Evolutionary conservation across 2,797 vertebrate genomes (phyloP).

Genomic region (Amazonetta brasiliensis): DNA sequence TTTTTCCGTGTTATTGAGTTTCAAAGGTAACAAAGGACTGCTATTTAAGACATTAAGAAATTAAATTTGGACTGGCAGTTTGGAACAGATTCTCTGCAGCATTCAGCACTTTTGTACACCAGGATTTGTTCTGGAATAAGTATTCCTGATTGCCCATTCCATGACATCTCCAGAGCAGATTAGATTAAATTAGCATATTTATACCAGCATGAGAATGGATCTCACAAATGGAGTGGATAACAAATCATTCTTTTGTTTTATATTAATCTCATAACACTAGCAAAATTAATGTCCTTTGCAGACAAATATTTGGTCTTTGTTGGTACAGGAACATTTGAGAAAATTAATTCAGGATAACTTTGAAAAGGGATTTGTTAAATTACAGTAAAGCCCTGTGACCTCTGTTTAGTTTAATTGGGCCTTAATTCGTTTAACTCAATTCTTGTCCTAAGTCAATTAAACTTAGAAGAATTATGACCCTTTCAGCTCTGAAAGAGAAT

Average conservation of each 20-base stretch:
- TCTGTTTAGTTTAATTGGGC: constrained; percentile 27
- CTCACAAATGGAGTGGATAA: not conserved
- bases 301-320: constrained; percentile 26
- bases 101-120: constrained; percentile 1
- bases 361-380: constrained; percentile 41
- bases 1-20: constrained; percentile 8
- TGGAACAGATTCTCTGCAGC: not conserved
- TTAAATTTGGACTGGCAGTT: constrained; percentile 32
- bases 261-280: constrained; percentile 38
- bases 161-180: not conserved
- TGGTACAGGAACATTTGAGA: not conserved
- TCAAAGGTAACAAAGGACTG: not conserved
- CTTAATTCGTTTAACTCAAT: constrained; percentile 23
- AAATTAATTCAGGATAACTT: constrained; percentile 52
- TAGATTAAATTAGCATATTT: not conserved
- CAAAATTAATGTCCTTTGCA: constrained; percentile 26
- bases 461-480: not conserved
- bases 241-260: constrained; percentile 37
- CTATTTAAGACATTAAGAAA: constrained; percentile 39
- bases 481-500: constrained; percentile 13
- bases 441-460: constrained; percentile 43
- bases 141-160: not conserved
- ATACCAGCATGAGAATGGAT: not conserved
- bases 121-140: constrained; percentile 33
- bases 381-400: constrained; percentile 3